Evolutionary conservation across 2,797 vertebrate species (phyloP).

Genomic region (Esox masquinongy): DNA sequence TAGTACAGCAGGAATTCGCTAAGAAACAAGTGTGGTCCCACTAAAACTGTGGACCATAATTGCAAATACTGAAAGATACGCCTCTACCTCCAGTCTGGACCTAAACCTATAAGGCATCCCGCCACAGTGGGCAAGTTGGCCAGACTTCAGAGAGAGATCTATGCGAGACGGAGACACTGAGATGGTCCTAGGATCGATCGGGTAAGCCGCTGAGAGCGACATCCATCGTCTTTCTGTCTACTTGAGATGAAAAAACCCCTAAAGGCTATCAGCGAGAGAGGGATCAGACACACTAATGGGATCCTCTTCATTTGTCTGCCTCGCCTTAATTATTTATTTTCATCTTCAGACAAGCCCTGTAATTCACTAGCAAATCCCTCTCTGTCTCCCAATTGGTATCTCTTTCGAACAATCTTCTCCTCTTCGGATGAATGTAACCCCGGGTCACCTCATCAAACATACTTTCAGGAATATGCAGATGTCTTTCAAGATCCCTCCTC

Average conservation of each 20-base stretch:
- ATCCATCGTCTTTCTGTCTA: conserved; percentile 63
- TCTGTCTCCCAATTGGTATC: conserved; percentile 34
- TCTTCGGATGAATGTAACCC: conserved; percentile 34
- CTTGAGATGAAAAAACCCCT: conserved; percentile 46
- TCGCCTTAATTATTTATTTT: conserved; percentile 62
- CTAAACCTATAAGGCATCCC: conserved; percentile 45
- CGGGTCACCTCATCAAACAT: conserved; percentile 53
- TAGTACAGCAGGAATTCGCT: background rate
- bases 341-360: conserved; percentile 48
- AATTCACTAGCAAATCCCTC: conserved; percentile 34
- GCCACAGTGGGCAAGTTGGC: conserved; percentile 45
- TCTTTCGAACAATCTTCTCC: background rate
- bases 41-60: too few species aligned
- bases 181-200: conserved; percentile 67
- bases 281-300: conserved; percentile 42
- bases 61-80: conserved; percentile 17
- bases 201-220: conserved; percentile 64
- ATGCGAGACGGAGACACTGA: conserved; percentile 63
- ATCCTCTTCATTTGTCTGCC: conserved; percentile 44
- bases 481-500: conserved; percentile 24
- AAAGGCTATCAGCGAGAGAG: conserved; percentile 40
- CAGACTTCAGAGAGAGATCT: conserved; percentile 62
- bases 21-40: background rate
- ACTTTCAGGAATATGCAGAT: conserved; percentile 55
- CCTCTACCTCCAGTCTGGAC: conserved; percentile 32